Percentiles rank a stretch among this genome's conserved stretches.
These are phyloP conservation scores for Eulemur mongoz DNA, from an alignment of 2,797 vertebrate species.

Conservation along the genomic window DNA sequence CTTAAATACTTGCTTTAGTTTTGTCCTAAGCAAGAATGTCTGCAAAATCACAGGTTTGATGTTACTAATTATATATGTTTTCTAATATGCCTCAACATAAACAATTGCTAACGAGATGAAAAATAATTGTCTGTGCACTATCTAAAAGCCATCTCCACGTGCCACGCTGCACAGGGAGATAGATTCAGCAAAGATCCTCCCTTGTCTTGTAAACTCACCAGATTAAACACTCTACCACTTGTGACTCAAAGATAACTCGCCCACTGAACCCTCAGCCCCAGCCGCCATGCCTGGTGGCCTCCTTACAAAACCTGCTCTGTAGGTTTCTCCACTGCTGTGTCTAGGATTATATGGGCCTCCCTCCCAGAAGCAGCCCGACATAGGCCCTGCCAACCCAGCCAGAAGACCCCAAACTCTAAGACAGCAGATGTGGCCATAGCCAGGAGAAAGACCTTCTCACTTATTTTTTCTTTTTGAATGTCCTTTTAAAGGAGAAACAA, in stretches of 20 bases:
- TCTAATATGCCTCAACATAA: background rate
- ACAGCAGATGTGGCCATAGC: background rate
- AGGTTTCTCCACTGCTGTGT: background rate
- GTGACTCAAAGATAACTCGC: background rate
- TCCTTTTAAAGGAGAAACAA: background rate
- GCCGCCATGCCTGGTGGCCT: background rate
- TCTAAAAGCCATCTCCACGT: background rate
- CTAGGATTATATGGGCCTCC: background rate
- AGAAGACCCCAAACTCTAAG: background rate
- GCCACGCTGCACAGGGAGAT: background rate
- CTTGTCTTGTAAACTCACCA: background rate
- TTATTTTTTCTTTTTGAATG: background rate
- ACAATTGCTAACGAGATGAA: background rate
- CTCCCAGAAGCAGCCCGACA: background rate
- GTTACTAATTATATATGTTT: conserved; percentile 50
- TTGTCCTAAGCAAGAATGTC: conserved; percentile 1
- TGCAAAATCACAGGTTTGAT: conserved; percentile 50
- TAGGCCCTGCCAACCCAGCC: background rate
- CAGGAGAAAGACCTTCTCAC: background rate
- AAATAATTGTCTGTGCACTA: background rate
- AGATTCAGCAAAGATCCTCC: background rate
- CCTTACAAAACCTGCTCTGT: conserved; percentile 17
- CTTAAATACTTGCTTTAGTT: background rate
- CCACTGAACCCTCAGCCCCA: background rate
- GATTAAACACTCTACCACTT: background rate